A percentile compares a stretch with the other conserved stretches of the same genome.
phyloP scores from a whole-genome alignment of 2,113 vertebrate species.

The Macquaria australasica region DNA sequence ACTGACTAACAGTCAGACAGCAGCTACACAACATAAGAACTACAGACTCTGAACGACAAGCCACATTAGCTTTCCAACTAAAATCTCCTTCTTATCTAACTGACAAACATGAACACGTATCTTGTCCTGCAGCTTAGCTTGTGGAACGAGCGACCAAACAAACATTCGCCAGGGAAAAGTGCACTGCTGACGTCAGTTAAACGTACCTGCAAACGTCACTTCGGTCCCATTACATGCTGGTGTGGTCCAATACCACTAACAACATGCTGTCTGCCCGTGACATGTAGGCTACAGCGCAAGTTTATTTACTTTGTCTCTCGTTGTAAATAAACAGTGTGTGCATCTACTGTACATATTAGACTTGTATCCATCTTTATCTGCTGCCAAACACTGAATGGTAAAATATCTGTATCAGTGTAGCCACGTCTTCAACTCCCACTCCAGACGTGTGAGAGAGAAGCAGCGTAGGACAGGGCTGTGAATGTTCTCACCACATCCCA shows the following conservation, averaged over 20 bases:
- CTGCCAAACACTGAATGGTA: slow-evolving; percentile 19
- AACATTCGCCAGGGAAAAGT: neutral
- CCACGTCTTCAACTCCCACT: slow-evolving; percentile 52
- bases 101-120: neutral
- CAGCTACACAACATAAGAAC: neutral
- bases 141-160: neutral
- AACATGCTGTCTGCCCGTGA: neutral
- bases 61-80: neutral
- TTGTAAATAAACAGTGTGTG: slow-evolving; percentile 5
- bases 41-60: neutral
- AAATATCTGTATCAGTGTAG: slow-evolving; percentile 42
- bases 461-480: slow-evolving; percentile 68
- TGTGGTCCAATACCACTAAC: neutral
- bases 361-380: slow-evolving; percentile 3
- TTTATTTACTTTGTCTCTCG: neutral
- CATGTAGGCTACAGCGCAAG: neutral
- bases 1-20: neutral
- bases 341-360: slow-evolving; percentile 16
- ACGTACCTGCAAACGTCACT: neutral
- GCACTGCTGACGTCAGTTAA: neutral
- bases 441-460: slow-evolving; percentile 52
- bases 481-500: slow-evolving; percentile 75
- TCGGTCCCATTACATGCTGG: too few species aligned
- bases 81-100: neutral
- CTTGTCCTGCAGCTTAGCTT: too few species aligned